phyloP scores from a whole-genome alignment of 1,140 invertebrate species.

The Anoplolepis gracilipes region DNA sequence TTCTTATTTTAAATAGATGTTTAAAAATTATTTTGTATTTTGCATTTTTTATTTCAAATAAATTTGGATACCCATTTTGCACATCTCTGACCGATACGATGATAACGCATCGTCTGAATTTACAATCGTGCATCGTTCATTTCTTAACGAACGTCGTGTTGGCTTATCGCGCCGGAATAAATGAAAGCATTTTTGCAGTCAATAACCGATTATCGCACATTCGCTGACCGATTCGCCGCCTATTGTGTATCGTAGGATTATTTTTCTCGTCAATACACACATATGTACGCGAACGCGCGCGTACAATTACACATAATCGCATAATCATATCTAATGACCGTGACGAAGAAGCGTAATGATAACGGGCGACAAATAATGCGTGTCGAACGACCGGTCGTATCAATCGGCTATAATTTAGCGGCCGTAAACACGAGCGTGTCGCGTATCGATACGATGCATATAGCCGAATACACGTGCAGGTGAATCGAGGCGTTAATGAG shows the following conservation, averaged over 20 bases:
- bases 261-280: slow-evolving; percentile 5
- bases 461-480: slow-evolving; percentile 9
- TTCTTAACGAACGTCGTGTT: slow-evolving; percentile 30
- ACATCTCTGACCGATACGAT: not conserved
- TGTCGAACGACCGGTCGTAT: not conserved
- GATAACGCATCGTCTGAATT: slow-evolving; percentile 56
- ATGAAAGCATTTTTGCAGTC: slow-evolving; percentile 69
- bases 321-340: slow-evolving; percentile 7
- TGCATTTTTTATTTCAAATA: too few relatives aligned
- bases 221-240: not conserved
- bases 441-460: not conserved
- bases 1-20: too few relatives aligned
- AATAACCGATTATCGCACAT: slow-evolving; percentile 79
- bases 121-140: slow-evolving; percentile 55
- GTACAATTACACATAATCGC: slow-evolving; percentile 28
- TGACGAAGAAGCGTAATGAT: slow-evolving; percentile 26
- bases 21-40: too few relatives aligned
- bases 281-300: too few relatives aligned
- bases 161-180: slow-evolving; percentile 31
- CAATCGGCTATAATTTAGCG: slow-evolving; percentile 33
- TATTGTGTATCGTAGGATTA: slow-evolving; percentile 32
- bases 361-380: slow-evolving; percentile 16
- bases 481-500: slow-evolving; percentile 53
- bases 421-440: slow-evolving; percentile 11
- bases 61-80: too few relatives aligned